A percentile compares a stretch with the other conserved stretches of the same genome.
These are phyloP conservation scores for Chiloscyllium punctatum DNA, from an alignment of 2,797 vertebrate genomes.

Conservation along the genomic window DNA sequence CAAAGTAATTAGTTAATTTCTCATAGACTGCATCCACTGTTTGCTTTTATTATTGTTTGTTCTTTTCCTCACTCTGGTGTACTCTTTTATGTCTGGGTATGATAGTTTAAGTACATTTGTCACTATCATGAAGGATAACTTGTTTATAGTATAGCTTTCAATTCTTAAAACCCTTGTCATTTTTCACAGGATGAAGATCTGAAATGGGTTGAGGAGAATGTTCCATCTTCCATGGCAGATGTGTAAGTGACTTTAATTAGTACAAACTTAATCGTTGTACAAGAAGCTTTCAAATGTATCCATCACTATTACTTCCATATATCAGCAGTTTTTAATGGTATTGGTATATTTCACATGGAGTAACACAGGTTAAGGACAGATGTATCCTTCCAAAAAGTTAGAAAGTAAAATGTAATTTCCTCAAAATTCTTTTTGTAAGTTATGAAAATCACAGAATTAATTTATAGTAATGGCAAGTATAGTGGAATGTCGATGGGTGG, in stretches of 20 bases:
- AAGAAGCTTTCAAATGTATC: not conserved
- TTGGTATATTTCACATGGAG: not conserved
- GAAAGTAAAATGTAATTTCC: not conserved
- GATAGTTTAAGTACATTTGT: not conserved
- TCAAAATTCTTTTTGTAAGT: not conserved
- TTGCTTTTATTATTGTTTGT: not conserved
- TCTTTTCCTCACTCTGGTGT: not conserved
- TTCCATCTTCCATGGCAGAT: conserved; percentile 79
- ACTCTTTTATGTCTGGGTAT: not conserved
- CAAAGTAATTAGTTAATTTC: not conserved
- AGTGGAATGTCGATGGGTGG: not conserved
- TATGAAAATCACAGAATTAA: not conserved
- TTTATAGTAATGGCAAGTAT: not conserved
- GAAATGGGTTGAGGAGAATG: conserved; percentile 63
- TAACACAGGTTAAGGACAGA: not conserved
- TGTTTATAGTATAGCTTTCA: not conserved
- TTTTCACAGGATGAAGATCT: conserved; percentile 80
- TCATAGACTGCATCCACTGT: not conserved
- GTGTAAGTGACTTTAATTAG: conserved; percentile 70
- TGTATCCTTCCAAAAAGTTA: not conserved
- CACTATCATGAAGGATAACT: not conserved
- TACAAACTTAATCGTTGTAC: not conserved
- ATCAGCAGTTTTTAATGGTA: not conserved
- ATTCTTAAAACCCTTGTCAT: not conserved
- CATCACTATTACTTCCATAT: not conserved